Evolutionary conservation across 2,888 invertebrate genomes (phyloP), one percentile per base, ranked within the genome.

Genomic region (Nudaria mundana): DNA sequence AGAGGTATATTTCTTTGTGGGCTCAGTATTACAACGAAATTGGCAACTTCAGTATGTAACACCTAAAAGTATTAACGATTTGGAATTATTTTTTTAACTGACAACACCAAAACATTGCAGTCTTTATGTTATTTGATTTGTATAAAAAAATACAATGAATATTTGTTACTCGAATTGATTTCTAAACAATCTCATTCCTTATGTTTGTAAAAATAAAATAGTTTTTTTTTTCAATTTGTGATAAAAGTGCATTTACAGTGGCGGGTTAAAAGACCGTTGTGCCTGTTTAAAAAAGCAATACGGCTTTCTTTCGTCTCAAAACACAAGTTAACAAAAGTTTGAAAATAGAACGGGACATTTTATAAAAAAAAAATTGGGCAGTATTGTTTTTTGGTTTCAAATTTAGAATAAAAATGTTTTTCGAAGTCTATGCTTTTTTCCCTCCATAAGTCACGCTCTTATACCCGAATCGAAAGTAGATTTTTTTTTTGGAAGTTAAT

Each of bases 211-310:
- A n/a, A n/a, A 20, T 12, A 3, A 18, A 30, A 36, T 22, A 20
- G 8, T 25, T 6, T n/a, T 8, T 23, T n/a, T 12, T 28, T 22
- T 31, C 20, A 20, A 7, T 22, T 34, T 43, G 44, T 53, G 40
- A 36, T 43, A 26, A 24, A 16, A 34, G 30, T 47, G 47, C 55
- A 47, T 56, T 56, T 56, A 56, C 3, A 11, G 20, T 37, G 44
- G 42, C 11, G 13, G 15, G 22, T 14, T 8, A 22, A 11, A 29
- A 24, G 37, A 43, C 50, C 44, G 55, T 16, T 10, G 59, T 50
- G 55, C 56, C 55, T 40, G 20, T 1, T 14, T 20, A 29, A 10
- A 30, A 8, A 30, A 16, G 6, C 8, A 23, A 23, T 3, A 30
- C 36, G 33, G 30, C n/a, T n/a, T n/a, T n/a, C n/a, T n/a, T 24